Evolutionary conservation across 2,797 vertebrate genomes (phyloP), one percentile per base, ranked within the genome.

Genomic region (Squalus acanthias): DNA sequence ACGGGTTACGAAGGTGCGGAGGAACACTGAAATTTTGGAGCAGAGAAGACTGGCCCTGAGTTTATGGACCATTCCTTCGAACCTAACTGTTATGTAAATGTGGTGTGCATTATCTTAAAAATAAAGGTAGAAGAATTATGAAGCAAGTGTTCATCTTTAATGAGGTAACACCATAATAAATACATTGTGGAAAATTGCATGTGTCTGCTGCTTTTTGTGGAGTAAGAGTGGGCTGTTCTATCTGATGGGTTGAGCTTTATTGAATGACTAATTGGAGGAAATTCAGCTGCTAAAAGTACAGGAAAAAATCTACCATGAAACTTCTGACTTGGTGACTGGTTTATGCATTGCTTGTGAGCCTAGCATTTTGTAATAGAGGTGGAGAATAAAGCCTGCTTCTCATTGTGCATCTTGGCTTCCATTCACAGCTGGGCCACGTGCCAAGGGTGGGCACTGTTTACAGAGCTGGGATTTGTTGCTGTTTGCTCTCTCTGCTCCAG

Each of bases 1-100:
- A 98, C 98, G 0, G 99, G 99, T 96, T 99, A 99, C 82, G 99
- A 99, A 98, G 98, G 98, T 20, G 97, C 97, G 9, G 85, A 70
- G 0, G 98, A 99, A 72, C 97, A 97, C 0, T 98, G 98, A 74
- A 98, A 95, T 96, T 96, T 85, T 96, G 97, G 96, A 97, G 96
- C 96, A 97, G 97, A 98, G 97, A 97, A 97, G 91, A 96, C 94
- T 96, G 1, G 69, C 29, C 67, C 50, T n/a, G 46, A 26, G 70
- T 33, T 95, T 33, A 57, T 76, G 94, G 70, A 76, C 70, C 70
- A 57, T 74, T 74, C 26, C 26, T 29, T 95, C 39, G n/a, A 76
- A 17, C 4, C 53, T 22, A 53, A 72, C 5, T 15, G 13, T 76
- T 57, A 76, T 76, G 50, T 57, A 57, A 74, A 76, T 74, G 94